These are phyloP conservation scores for Watsonalla binaria DNA, from an alignment of 2,888 invertebrate species.

Conservation along the genomic window DNA sequence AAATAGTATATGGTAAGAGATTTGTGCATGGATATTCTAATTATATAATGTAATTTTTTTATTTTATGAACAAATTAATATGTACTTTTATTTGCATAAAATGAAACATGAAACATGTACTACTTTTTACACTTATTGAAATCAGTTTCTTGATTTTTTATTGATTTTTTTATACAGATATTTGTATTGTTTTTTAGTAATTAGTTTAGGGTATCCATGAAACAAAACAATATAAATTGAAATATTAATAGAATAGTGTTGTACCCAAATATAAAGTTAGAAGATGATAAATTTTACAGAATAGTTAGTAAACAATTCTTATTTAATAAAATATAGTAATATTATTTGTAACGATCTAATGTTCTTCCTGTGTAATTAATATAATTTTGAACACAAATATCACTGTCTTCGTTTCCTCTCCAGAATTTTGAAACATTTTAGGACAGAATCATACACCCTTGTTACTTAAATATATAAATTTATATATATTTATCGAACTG, in stretches of 20 bases:
- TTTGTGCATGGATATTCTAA: constrained; percentile 4
- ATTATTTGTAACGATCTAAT: constrained; percentile 36
- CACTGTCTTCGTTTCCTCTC: too few species aligned
- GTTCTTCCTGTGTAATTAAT: constrained; percentile 45
- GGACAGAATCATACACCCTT: not conserved
- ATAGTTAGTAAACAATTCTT: constrained; percentile 61
- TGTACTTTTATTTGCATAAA: not conserved
- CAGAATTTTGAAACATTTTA: not conserved
- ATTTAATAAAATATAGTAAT: constrained; percentile 36
- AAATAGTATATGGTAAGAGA: constrained; percentile 44
- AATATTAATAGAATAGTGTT: constrained; percentile 8
- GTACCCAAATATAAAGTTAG: constrained; percentile 6
- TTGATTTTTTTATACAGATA: not conserved
- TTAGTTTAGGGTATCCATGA: constrained; percentile 15
- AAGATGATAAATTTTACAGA: constrained; percentile 37
- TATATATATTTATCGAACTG: not conserved
- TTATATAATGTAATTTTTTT: not conserved
- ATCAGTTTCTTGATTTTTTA: too few species aligned
- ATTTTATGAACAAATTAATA: not conserved
- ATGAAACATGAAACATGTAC: not conserved
- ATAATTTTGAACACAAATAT: not conserved
- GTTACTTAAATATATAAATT: not conserved
- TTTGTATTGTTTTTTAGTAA: not conserved
- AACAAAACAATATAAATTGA: constrained; percentile 14
- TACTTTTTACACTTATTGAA: not conserved